phyloP scores from a whole-genome alignment of 2,797 vertebrate species.

The Notolabrus celidotus region DNA sequence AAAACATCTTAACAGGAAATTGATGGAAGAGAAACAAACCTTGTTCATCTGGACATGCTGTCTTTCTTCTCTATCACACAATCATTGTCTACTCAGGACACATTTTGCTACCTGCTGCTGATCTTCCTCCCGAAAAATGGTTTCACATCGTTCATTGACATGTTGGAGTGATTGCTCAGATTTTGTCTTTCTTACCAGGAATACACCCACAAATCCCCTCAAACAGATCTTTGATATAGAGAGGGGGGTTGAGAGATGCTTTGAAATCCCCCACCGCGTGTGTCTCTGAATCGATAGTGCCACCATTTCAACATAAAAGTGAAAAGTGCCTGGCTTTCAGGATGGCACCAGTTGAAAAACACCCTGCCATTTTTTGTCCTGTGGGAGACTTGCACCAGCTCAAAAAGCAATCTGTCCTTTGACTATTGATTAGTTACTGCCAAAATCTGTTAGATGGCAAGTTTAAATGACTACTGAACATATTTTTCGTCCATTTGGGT shows the following conservation, averaged over 20 bases:
- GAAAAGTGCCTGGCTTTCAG: slow-evolving; percentile 47
- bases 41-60: not conserved
- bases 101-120: slow-evolving; percentile 13
- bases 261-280: slow-evolving; percentile 61
- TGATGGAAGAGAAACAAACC: slow-evolving; percentile 2
- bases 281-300: slow-evolving; percentile 57
- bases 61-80: slow-evolving; percentile 7
- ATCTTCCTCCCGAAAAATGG: not conserved
- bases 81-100: not conserved
- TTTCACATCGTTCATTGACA: slow-evolving; percentile 25
- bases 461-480: not conserved
- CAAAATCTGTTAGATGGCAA: slow-evolving; percentile 14
- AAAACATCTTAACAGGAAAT: slow-evolving; percentile 14
- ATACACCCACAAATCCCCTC: slow-evolving; percentile 46
- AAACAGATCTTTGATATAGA: slow-evolving; percentile 55
- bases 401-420: slow-evolving; percentile 48
- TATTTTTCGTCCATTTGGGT: slow-evolving; percentile 11
- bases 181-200: slow-evolving; percentile 46
- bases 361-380: slow-evolving; percentile 41
- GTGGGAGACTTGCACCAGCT: slow-evolving; percentile 48
- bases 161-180: slow-evolving; percentile 26
- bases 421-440: slow-evolving; percentile 43
- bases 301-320: slow-evolving; percentile 66
- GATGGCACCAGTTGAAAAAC: slow-evolving; percentile 40
- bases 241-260: slow-evolving; percentile 26